Conservation (phyloP, 2,797 vertebrate species). For the Brachymystax lenok region DNA sequence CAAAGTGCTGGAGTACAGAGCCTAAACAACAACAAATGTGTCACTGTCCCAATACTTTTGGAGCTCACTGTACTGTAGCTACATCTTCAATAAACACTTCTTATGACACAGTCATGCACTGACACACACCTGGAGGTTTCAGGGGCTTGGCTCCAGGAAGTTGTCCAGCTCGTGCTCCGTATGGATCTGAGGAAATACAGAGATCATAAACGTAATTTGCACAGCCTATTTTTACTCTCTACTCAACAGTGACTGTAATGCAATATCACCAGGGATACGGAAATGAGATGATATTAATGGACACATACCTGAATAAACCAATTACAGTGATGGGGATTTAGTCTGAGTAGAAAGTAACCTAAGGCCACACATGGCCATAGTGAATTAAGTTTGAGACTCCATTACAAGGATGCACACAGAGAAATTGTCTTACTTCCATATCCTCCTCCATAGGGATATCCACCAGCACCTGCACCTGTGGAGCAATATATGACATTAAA, state of each 20-base stretch:
- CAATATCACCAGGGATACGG: not conserved
- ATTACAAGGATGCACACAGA: not conserved
- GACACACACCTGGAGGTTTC: conserved; percentile 66
- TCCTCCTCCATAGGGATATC: conserved; percentile 53
- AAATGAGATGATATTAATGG: not conserved
- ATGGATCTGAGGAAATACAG: conserved; percentile 48
- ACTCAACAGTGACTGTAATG: not conserved
- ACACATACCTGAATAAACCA: not conserved
- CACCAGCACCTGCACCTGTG: conserved; percentile 40
- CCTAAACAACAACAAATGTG: too few species aligned
- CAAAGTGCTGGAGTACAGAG: too few species aligned
- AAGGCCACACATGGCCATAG: not conserved
- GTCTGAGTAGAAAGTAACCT: not conserved
- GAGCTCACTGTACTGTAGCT: too few species aligned
- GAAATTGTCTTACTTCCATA: conserved; percentile 53
- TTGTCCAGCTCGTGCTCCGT: conserved; percentile 46
- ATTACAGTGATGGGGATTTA: not conserved
- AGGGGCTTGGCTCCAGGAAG: conserved; percentile 68
- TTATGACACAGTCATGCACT: not conserved
- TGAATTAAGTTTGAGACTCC: not conserved
- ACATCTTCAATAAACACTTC: not conserved
- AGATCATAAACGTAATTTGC: not conserved
- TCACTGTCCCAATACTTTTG: too few species aligned
- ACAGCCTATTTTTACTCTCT: not conserved
- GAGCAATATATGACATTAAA: conserved; percentile 9